Base-by-base conservation (phyloP, 2,113 vertebrate species). In the Caloenas nicobarica region DNA sequence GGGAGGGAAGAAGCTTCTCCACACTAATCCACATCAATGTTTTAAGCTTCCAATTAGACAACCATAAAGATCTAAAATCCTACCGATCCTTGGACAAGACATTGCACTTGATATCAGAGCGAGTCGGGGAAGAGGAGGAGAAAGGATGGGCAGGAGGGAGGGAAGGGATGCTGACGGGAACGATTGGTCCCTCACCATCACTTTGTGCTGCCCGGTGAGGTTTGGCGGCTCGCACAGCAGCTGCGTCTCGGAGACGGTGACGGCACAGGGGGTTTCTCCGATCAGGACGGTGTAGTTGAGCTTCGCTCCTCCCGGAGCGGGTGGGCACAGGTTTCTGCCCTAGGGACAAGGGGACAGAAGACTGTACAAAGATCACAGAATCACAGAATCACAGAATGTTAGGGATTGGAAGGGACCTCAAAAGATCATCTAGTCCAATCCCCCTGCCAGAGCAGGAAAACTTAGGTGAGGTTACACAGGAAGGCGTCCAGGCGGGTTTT, bases 241-340 rank as follows among this genome's bases (percentile, higher is more conserved):
- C 95, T 99, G 99, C 0, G 98, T 99, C 98, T 99, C 99, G 0
- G 99, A 99, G 92, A 99, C 98, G 0, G 99, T 99, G 96, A 99
- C 98, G 0, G 99, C 97, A 17, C 99, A 99, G 13, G 99, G 98
- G 0, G 98, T 99, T 70, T 99, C 99, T 51, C 99, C 99, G 2
- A 99, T 98, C 96, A 99, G 97, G 87, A 99, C 99, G 0, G 99
- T 99, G 98, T 99, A 99, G 98, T 99, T 99, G 73, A 99, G 98
- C 97, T 99, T 99, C 57, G 98, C 99, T 70, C 99, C 99, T 88
- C 99, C 99, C 1, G 99, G 96, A 19, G 99, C 98, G 0, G 99
- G 99, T 7, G 99, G 99, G 83, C 99, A 99, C 98, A 99, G 98
- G 97, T 99, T 99, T 97, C 98, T 99, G 86, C 99, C 99, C 99